Percentiles rank a stretch among this genome's conserved stretches.
These are phyloP conservation scores for Bhutanitis thaidina DNA, from an alignment of 2,888 invertebrate species.

Conservation along the genomic window DNA sequence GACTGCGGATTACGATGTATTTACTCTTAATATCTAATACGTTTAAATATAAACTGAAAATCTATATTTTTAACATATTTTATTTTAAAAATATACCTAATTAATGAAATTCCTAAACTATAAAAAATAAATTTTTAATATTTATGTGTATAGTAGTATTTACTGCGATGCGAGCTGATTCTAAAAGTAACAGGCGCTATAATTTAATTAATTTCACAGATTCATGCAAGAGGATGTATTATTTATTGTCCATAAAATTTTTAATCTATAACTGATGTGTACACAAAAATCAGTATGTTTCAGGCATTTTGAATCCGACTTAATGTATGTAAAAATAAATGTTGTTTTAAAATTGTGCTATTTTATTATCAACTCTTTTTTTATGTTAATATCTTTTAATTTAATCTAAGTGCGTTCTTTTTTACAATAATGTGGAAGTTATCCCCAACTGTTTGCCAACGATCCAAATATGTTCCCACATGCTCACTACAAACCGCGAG, in stretches of 20 bases:
- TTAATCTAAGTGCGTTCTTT: no score
- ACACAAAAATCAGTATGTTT: slow-evolving; percentile 77
- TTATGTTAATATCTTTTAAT: no score
- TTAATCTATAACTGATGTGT: slow-evolving; percentile 74
- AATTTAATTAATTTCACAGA: slow-evolving; percentile 55
- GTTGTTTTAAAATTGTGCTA: slow-evolving; percentile 76
- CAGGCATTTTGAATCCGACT: slow-evolving; percentile 79
- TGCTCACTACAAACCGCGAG: no score
- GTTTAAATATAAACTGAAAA: slow-evolving; percentile 66
- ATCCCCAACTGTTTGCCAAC: no score
- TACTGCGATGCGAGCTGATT: slow-evolving; percentile 65
- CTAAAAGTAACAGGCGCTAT: slow-evolving; percentile 58
- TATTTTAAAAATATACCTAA: slow-evolving; percentile 69
- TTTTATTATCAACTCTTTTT: slow-evolving; percentile 44
- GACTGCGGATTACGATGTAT: slow-evolving; percentile 52
- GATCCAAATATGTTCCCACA: no score
- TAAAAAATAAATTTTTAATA: slow-evolving; percentile 70
- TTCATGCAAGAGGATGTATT: slow-evolving; percentile 57
- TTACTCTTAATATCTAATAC: slow-evolving; percentile 63
- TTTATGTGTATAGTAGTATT: slow-evolving; percentile 72
- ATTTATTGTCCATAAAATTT: slow-evolving; percentile 75
- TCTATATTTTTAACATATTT: slow-evolving; percentile 78
- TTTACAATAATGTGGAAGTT: no score
- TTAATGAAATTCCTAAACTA: slow-evolving; percentile 75
- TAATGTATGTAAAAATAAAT: slow-evolving; percentile 81